These are phyloP conservation scores for Torymus texanus DNA, from an alignment of 2,888 invertebrate species.

Conservation along the genomic window DNA sequence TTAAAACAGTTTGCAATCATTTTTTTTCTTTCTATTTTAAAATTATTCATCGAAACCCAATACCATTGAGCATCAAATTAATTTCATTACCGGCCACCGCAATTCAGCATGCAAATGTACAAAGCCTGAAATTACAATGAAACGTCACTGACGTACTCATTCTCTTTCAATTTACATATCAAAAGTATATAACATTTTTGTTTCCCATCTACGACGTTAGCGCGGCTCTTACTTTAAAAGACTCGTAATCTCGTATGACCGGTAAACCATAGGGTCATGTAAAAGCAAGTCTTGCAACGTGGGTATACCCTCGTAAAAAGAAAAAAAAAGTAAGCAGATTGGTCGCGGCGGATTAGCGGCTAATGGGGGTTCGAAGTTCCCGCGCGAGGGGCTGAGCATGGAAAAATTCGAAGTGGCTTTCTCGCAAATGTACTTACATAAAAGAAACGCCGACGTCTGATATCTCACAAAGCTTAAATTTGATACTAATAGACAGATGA, in stretches of 20 bases:
- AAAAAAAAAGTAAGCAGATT: conserved; percentile 60
- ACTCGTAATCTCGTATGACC: conserved; percentile 9
- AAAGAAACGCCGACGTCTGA: conserved; percentile 13
- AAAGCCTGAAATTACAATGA: no score
- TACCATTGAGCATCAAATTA: neutral
- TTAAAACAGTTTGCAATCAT: no score
- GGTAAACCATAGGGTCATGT: conserved; percentile 19
- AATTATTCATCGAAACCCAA: no score
- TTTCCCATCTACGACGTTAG: neutral
- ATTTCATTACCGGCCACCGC: neutral
- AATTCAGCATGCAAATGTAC: no score
- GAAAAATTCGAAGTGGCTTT: conserved; percentile 37
- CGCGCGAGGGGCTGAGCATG: conserved; percentile 12
- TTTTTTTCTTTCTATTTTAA: no score
- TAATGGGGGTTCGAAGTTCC: conserved; percentile 30
- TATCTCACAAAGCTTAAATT: no score
- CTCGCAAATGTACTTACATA: conserved; percentile 5
- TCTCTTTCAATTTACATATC: conserved; percentile 20
- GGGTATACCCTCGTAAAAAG: conserved; percentile 40
- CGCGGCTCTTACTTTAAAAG: conserved; percentile 22
- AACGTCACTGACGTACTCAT: no score
- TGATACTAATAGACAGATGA: no score
- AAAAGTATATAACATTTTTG: conserved; percentile 24
- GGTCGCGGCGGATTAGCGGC: conserved; percentile 58
- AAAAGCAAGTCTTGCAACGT: conserved; percentile 46